Evolutionary conservation across 1,140 invertebrate genomes (phyloP).

Genomic region (Teleogryllus occipitalis): DNA sequence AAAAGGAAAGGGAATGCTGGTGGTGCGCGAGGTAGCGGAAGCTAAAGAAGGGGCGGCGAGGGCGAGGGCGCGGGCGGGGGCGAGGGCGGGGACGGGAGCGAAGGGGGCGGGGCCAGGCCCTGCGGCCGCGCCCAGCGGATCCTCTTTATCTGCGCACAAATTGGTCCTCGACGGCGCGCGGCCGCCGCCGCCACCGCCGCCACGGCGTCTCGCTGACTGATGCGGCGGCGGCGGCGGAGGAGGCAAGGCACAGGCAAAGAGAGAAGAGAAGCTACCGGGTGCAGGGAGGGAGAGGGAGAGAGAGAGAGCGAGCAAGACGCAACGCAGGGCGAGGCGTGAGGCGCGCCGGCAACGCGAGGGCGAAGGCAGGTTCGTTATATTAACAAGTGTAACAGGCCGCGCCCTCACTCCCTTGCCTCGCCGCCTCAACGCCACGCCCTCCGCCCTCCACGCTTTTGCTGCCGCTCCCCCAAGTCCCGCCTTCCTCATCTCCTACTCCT

Average conservation of each 20-base stretch:
- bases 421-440: not conserved
- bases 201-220: not conserved
- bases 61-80: too few relatives aligned
- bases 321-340: not conserved
- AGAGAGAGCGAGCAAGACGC: not conserved
- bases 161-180: not conserved
- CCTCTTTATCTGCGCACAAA: constrained; percentile 3
- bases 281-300: not conserved
- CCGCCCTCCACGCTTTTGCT: not conserved
- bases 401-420: not conserved
- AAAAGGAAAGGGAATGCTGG: too few relatives aligned
- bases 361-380: constrained; percentile 8
- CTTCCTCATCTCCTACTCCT: too few relatives aligned
- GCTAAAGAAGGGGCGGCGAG: not conserved
- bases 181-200: too few relatives aligned
- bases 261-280: not conserved
- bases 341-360: constrained; percentile 1
- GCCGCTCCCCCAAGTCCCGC: not conserved
- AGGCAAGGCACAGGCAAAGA: not conserved
- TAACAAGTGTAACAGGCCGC: constrained; percentile 12
- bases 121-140: not conserved
- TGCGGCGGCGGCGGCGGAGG: not conserved
- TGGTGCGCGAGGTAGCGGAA: not conserved
- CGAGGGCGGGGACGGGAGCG: too few relatives aligned
- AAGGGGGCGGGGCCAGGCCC: not conserved